phyloP scores from a whole-genome alignment of 37 sponge, comb jelly and placozoan species.

The Mnemiopsis leidyi region DNA sequence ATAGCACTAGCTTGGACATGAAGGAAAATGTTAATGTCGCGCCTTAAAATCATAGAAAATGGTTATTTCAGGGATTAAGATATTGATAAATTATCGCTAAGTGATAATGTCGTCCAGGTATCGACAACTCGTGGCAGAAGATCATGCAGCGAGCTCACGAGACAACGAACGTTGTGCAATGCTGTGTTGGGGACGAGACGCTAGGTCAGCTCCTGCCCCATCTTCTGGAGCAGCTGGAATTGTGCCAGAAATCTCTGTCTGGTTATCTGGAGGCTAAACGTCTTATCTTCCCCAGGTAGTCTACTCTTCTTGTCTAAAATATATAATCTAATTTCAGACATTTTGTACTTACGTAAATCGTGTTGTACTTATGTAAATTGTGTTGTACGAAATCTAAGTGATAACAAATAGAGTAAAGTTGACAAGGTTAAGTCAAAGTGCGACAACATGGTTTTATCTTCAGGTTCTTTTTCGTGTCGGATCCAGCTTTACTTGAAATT shows the following conservation, averaged over 20 bases:
- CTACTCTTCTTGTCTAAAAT: not conserved
- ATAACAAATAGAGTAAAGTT: no score
- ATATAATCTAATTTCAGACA: no score
- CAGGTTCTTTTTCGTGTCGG: slow-evolving; percentile 98
- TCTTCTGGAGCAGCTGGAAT: slow-evolving; percentile 93
- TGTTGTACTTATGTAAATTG: no score
- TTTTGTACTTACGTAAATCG: no score
- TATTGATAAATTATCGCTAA: not conserved
- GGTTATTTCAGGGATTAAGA: not conserved
- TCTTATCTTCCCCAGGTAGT: slow-evolving; percentile 80
- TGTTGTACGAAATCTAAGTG: no score
- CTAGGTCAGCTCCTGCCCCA: slow-evolving; percentile 94
- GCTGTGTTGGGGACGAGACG: slow-evolving; percentile 98
- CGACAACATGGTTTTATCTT: not conserved
- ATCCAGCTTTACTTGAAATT: slow-evolving; percentile 95
- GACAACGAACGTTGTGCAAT: slow-evolving; percentile 87
- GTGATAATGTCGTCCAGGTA: slow-evolving; percentile 68
- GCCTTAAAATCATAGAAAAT: no score
- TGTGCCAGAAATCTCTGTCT: slow-evolving; percentile 96
- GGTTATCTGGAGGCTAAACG: slow-evolving; percentile 96
- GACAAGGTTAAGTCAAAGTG: not conserved
- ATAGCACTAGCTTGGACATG: no score
- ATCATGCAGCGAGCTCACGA: slow-evolving; percentile 95
- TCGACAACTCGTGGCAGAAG: slow-evolving; percentile 98
- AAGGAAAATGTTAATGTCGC: no score